Evolutionary conservation across 53 echinoderm and acorn worm genomes (phyloP).

Genomic region (Astropecten irregularis): DNA sequence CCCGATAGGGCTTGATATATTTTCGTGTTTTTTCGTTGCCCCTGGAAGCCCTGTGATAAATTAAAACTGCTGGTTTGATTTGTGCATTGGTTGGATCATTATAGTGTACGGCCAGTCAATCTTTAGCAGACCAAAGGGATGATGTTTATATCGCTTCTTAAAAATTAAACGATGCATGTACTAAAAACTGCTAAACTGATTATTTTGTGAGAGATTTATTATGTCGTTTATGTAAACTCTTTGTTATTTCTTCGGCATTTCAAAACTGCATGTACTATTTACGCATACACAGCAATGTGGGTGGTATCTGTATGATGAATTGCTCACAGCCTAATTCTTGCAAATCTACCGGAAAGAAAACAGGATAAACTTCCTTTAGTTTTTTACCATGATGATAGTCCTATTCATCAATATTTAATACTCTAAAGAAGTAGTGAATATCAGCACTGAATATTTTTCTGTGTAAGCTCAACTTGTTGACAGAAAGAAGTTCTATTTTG

Average conservation of each 20-base stretch:
- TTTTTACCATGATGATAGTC: no score
- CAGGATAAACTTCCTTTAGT: no score
- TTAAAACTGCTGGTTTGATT: constrained; percentile 39
- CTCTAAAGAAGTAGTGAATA: no score
- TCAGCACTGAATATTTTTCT: no score
- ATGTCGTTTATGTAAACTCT: no score
- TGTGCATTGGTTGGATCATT: constrained; percentile 45
- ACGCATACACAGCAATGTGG: no score
- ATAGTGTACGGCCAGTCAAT: constrained; percentile 15
- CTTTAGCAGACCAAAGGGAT: neutral
- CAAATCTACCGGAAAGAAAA: no score
- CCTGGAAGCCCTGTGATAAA: constrained; percentile 19
- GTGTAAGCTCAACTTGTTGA: no score
- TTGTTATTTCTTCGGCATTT: neutral
- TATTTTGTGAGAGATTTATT: constrained; percentile 39
- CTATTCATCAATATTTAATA: no score
- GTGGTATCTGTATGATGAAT: no score
- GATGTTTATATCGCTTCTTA: constrained; percentile 31
- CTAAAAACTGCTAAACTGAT: constrained; percentile 33
- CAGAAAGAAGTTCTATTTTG: no score
- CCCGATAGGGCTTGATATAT: constrained; percentile 14
- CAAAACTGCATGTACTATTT: neutral
- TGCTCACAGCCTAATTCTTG: no score
- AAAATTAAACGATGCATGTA: constrained; percentile 34
- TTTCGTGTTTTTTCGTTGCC: constrained; percentile 5